These are phyloP conservation scores for Dendrolimus punctatus DNA, from an alignment of 1,140 invertebrate genomes.

Conservation along the genomic window DNA sequence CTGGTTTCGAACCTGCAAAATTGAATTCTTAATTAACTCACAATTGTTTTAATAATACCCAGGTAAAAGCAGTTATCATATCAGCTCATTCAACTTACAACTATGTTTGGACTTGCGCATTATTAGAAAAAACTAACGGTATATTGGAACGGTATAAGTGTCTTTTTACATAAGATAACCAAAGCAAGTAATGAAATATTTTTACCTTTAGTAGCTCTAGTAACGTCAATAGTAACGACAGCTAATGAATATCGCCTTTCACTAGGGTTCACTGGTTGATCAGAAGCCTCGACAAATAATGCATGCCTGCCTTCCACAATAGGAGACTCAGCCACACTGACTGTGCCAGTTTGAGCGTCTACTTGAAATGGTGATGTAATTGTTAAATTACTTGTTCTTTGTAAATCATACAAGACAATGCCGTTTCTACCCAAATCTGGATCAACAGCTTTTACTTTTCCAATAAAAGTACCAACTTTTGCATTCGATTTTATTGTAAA, in stretches of 20 bases:
- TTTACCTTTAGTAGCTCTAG: conserved; percentile 71
- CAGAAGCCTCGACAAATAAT: conserved; percentile 86
- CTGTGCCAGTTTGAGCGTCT: conserved; percentile 79
- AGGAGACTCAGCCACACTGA: conserved; percentile 80
- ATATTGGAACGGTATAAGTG: too few relatives aligned
- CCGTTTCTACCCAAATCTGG: conserved; percentile 87
- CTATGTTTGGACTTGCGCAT: too few relatives aligned
- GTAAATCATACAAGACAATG: conserved; percentile 82
- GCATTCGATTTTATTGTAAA: conserved; percentile 80
- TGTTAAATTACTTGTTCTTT: conserved; percentile 78
- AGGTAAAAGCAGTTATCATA: too few relatives aligned
- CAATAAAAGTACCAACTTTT: conserved; percentile 78
- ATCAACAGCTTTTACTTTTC: conserved; percentile 84
- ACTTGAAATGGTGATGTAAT: conserved; percentile 80
- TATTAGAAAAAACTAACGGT: too few relatives aligned
- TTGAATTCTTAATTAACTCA: too few relatives aligned
- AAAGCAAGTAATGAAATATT: neutral
- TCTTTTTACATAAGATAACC: too few relatives aligned
- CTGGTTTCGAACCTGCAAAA: conserved; percentile 60
- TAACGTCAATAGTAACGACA: conserved; percentile 84
- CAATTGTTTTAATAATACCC: too few relatives aligned
- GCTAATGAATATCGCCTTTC: conserved; percentile 85
- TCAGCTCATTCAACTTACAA: too few relatives aligned
- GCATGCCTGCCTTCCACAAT: conserved; percentile 80
- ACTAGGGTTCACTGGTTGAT: conserved; percentile 86